phyloP scores from a whole-genome alignment of 2,888 invertebrate species.

The Brenthis hecate region DNA sequence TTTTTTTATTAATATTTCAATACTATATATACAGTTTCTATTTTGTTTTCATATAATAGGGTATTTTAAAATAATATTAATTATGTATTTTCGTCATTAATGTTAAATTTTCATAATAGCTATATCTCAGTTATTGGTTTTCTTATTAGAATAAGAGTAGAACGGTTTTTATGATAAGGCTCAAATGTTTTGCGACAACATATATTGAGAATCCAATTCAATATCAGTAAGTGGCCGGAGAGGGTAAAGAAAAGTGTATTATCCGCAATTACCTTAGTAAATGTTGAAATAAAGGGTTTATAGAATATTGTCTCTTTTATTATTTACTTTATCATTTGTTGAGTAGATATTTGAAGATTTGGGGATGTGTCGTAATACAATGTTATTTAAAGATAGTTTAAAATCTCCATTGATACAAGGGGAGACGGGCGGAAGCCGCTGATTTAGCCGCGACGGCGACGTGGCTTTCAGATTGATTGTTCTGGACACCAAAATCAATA shows the following conservation, averaged over 20 bases:
- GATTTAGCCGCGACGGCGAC: slow-evolving; percentile 68
- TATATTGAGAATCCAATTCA: slow-evolving; percentile 8
- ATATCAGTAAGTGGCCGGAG: slow-evolving; percentile 11
- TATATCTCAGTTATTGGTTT: background rate
- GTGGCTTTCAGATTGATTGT: slow-evolving; percentile 69
- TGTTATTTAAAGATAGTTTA: slow-evolving; percentile 40
- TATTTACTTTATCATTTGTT: background rate
- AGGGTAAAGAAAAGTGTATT: slow-evolving; percentile 2
- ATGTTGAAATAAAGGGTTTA: background rate
- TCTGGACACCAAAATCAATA: slow-evolving; percentile 77
- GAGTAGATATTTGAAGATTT: slow-evolving; percentile 3
- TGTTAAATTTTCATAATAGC: too few species aligned
- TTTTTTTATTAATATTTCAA: slow-evolving; percentile 3
- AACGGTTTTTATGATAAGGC: slow-evolving; percentile 7
- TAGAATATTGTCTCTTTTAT: background rate
- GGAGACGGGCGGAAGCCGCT: slow-evolving; percentile 71
- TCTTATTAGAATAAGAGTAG: background rate
- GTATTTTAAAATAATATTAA: too few species aligned
- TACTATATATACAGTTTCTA: too few species aligned
- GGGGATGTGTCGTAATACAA: slow-evolving; percentile 14
- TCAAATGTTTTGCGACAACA: background rate
- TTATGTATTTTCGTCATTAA: too few species aligned
- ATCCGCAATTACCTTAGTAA: slow-evolving; percentile 11
- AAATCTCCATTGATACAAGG: slow-evolving; percentile 49
- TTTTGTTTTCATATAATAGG: too few species aligned